phyloP scores from a whole-genome alignment of 2,797 vertebrate genomes.

The Brachymystax lenok region DNA sequence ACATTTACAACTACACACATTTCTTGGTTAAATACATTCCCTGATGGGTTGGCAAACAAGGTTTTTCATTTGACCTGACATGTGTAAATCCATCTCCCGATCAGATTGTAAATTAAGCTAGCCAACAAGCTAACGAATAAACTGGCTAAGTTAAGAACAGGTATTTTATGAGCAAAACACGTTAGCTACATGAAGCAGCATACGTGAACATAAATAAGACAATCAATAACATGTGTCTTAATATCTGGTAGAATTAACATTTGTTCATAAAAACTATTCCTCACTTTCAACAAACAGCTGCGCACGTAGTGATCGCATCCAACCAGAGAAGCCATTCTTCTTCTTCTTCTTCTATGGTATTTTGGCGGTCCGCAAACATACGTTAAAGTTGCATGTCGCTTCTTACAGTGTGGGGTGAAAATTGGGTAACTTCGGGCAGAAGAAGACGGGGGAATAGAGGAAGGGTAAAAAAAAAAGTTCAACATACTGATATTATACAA shows the following conservation, averaged over 20 bases:
- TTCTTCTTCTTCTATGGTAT: no score
- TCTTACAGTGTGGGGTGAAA: no score
- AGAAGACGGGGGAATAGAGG: no score
- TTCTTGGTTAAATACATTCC: not conserved
- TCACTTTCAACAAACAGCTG: constrained; percentile 78
- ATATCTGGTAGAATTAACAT: not conserved
- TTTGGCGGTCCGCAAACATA: no score
- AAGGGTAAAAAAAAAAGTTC: no score
- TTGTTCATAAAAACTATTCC: constrained; percentile 24
- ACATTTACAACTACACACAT: not conserved
- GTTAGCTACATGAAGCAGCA: not conserved
- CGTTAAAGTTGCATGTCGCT: no score
- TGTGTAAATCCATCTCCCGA: not conserved
- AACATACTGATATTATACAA: no score
- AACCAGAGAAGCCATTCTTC: constrained; percentile 70
- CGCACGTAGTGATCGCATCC: constrained; percentile 79
- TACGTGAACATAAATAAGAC: not conserved
- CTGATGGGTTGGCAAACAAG: not conserved
- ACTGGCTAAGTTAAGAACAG: not conserved
- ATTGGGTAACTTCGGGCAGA: no score
- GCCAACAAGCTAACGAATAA: not conserved
- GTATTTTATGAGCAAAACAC: not conserved
- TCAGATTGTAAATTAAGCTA: not conserved
- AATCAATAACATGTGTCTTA: no score
- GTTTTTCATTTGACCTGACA: not conserved